Conservation (phyloP, 2,113 vertebrate genomes). For the Crotalus horridus region DNA sequence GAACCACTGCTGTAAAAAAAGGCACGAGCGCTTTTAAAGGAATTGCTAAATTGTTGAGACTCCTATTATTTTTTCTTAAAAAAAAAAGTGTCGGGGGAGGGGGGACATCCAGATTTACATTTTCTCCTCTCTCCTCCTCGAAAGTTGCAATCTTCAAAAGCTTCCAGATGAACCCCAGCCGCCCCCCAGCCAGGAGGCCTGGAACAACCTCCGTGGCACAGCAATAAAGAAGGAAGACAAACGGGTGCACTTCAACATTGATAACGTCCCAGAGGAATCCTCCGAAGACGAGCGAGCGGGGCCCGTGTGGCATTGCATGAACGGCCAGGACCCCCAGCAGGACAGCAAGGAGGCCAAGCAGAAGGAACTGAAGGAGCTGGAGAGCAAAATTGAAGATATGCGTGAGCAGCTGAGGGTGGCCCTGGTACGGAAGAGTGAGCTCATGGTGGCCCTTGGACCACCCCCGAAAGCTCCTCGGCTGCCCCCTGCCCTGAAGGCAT, state of each 20-base stretch:
- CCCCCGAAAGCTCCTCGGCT: constrained; percentile 31
- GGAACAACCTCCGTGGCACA: constrained; percentile 12
- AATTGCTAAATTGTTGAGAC: not conserved
- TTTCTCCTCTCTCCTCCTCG: not conserved
- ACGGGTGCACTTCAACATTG: constrained; percentile 73
- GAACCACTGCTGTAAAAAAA: no score
- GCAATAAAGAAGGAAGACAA: constrained; percentile 66
- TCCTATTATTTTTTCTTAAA: no score
- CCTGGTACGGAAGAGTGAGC: constrained; percentile 74
- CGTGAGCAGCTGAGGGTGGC: constrained; percentile 72
- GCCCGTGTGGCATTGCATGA: constrained; percentile 22
- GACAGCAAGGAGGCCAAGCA: constrained; percentile 27
- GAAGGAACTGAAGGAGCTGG: constrained; percentile 75
- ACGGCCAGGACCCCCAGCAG: constrained; percentile 50
- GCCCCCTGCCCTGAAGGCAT: not conserved
- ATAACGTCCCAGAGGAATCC: constrained; percentile 48
- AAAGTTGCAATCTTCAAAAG: constrained; percentile 56
- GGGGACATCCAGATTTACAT: not conserved
- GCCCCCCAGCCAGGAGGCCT: constrained; percentile 24
- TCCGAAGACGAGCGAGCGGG: constrained; percentile 43
- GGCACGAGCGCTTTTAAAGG: not conserved
- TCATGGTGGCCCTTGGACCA: constrained; percentile 72
- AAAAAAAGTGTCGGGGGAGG: no score
- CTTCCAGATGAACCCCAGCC: constrained; percentile 19
- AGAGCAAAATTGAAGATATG: constrained; percentile 73